Evolutionary conservation across 30 jellyfish, hydroid and myxozoan genomes (phyloP), one percentile per base, ranked within the genome.

Genomic region (Aurelia aurita): DNA sequence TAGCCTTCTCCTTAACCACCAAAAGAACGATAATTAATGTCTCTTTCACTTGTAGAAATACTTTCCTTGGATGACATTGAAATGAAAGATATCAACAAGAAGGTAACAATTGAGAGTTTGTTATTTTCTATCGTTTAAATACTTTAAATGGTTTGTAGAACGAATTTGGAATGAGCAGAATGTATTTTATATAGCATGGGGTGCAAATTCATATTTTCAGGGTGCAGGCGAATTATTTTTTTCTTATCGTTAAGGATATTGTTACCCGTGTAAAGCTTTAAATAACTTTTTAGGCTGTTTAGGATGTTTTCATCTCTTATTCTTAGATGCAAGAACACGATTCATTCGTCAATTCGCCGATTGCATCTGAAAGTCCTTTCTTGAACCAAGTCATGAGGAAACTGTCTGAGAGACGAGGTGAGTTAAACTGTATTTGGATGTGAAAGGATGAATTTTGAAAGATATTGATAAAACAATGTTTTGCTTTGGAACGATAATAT

Each of bases 321-420:
- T 39, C 16, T 39, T 34, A 82, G 91, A 82, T 69, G 22, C 83
- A 67, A 34, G 85, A 69, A 1, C 84, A 69, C 49, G 64, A 69
- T 43, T 59, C 87, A 1, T 32, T 55, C n/a, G 25, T 83, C 45
- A 69, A 83, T 32, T 83, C 93, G 20, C 87, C 93, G 11, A 59
- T 83, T 2, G 85, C 81, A 3, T 16, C 75, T 7, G 75, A 55
- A 20, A 83, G 93, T 58, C 93, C 93, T 9, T 83, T 83, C 43
- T 62, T 83, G 9, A 49, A 59, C 10, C 87, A 83, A 46, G 93
- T 83, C 47, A 66, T 68, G 82, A 83, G 44, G 67, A 35, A 74
- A 34, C 58, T 59, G 47, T 61, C 80, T 22, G 93, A 70, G 21
- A 83, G 70, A 71, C 44, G 93, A 44, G 93, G 93, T 83, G 22